These are phyloP conservation scores for Lycophotia porphyrea DNA, from an alignment of 2,888 invertebrate genomes.

Conservation along the genomic window DNA sequence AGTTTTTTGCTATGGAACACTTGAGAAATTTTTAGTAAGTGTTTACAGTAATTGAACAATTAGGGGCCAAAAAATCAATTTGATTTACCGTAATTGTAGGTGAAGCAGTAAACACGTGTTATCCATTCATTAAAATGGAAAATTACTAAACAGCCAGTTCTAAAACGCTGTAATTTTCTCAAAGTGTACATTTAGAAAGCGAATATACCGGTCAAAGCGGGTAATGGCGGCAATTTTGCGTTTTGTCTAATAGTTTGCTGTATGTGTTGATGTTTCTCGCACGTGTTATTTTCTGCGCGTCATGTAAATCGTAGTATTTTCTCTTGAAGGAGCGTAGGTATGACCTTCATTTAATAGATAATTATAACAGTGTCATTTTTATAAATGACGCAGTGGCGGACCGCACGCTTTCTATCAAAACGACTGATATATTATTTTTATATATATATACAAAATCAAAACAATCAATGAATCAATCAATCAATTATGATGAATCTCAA, in stretches of 20 bases:
- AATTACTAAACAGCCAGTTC: slow-evolving; percentile 55
- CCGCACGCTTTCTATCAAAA: slow-evolving; percentile 6
- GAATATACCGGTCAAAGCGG: slow-evolving; percentile 64
- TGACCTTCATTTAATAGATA: slow-evolving; percentile 51
- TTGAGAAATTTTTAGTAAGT: neutral
- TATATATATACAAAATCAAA: no score
- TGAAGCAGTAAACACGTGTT: slow-evolving; percentile 21
- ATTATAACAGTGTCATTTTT: slow-evolving; percentile 31
- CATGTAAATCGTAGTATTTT: slow-evolving; percentile 56
- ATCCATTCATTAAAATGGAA: slow-evolving; percentile 58
- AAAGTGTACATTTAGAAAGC: slow-evolving; percentile 68
- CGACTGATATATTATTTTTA: neutral
- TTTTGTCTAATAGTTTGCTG: slow-evolving; percentile 63
- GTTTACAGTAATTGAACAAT: neutral
- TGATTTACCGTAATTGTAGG: neutral
- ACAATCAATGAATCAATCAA: no score
- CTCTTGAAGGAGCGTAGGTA: slow-evolving; percentile 37
- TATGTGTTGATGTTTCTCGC: slow-evolving; percentile 57
- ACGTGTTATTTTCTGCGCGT: slow-evolving; percentile 58
- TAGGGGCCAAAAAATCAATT: neutral
- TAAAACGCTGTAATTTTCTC: slow-evolving; percentile 64
- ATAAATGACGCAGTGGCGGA: slow-evolving; percentile 34
- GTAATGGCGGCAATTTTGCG: slow-evolving; percentile 67
- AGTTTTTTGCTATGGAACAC: neutral
- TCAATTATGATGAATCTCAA: no score